Evolutionary conservation across 64 coral and sea anemone species (phyloP).

Genomic region (Pocillopora verrucosa): DNA sequence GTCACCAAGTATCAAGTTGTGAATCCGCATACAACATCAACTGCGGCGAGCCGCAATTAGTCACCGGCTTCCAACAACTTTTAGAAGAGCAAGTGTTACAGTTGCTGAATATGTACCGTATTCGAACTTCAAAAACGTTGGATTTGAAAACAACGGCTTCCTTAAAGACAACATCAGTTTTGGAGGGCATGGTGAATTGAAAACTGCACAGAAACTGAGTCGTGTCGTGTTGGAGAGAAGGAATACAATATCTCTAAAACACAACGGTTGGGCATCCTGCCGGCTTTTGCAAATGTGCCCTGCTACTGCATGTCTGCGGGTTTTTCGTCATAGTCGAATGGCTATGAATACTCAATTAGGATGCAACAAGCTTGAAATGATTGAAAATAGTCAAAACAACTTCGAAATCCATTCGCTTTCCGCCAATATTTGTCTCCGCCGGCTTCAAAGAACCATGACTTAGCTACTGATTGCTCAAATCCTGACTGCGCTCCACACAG

Average conservation of each 20-base stretch:
- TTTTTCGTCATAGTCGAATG: conserved; percentile 23
- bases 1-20: not conserved
- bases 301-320: not conserved
- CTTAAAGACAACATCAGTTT: not conserved
- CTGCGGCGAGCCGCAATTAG: not conserved
- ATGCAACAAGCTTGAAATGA: not conserved
- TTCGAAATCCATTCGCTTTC: not conserved
- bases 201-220: not conserved
- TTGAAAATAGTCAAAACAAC: not conserved
- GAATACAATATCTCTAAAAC: not conserved
- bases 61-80: not conserved
- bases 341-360: not conserved
- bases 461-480: too few relatives aligned
- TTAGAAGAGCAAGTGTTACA: not conserved
- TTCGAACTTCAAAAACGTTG: conserved; percentile 23
- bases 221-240: not conserved
- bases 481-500: too few relatives aligned
- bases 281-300: not conserved
- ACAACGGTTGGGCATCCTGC: not conserved
- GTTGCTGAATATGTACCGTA: conserved; percentile 5
- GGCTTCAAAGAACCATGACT: too few relatives aligned
- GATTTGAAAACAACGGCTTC: conserved; percentile 17
- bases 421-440: not conserved
- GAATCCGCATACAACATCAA: not conserved
- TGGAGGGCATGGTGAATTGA: not conserved